phyloP scores from a whole-genome alignment of 2,113 vertebrate species.

The Sylvicapra grimmia region DNA sequence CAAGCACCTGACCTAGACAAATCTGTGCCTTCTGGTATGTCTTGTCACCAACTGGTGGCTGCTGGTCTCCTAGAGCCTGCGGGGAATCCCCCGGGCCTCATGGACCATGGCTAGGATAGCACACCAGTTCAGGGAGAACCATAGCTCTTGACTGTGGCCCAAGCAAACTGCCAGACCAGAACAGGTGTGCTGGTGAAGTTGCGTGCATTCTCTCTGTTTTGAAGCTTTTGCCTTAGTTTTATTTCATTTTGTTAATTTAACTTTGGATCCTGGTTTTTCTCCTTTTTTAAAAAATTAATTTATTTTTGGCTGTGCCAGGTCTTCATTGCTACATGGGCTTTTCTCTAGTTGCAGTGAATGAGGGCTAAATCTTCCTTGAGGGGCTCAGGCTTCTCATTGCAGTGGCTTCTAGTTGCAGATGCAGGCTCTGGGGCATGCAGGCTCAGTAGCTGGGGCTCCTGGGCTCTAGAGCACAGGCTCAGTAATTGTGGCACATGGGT shows the following conservation, averaged over 20 bases:
- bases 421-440: not conserved
- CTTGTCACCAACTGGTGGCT: not conserved
- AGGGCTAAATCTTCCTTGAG: not conserved
- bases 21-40: not conserved
- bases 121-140: not conserved
- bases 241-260: not conserved
- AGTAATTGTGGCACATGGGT: not conserved
- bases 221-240: not conserved
- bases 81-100: not conserved
- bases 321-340: not conserved
- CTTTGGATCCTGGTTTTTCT: not conserved
- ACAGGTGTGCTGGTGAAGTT: not conserved
- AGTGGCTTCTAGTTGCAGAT: fast-evolving
- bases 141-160: not conserved
- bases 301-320: not conserved
- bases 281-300: not conserved
- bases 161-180: not conserved
- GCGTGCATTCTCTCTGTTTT: not conserved
- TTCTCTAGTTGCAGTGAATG: not conserved
- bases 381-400: not conserved
- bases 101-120: not conserved
- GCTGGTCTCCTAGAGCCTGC: not conserved
- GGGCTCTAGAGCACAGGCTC: not conserved
- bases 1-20: not conserved
- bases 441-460: not conserved